phyloP scores from a whole-genome alignment of 2,113 vertebrate genomes.

The Cyanoramphus novaezelandiae region DNA sequence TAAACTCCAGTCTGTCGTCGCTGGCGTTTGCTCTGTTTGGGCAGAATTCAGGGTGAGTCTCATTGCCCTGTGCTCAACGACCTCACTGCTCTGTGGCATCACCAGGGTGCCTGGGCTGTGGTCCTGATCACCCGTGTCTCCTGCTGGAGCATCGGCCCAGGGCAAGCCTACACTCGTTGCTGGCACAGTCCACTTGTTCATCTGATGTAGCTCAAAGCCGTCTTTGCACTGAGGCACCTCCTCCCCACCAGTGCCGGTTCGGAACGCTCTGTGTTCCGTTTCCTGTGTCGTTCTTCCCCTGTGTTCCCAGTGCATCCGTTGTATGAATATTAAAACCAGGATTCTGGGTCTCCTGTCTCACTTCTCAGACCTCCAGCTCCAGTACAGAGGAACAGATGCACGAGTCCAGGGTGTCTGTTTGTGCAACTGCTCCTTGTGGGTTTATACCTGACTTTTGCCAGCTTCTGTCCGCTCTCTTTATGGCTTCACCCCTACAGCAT shows the following conservation, averaged over 20 bases:
- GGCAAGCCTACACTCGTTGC: background rate
- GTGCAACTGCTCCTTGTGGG: background rate
- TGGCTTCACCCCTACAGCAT: background rate
- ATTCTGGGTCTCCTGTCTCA: background rate
- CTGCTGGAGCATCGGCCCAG: background rate
- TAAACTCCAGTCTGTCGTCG: background rate
- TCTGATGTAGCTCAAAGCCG: background rate
- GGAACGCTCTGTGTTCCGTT: rapidly evolving
- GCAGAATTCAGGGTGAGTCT: background rate
- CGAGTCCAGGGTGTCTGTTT: background rate
- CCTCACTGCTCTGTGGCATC: background rate
- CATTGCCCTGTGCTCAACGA: too few relatives aligned
- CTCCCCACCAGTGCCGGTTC: background rate
- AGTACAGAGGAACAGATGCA: background rate
- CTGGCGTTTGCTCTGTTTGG: background rate
- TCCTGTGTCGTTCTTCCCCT: background rate
- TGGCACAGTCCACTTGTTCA: background rate
- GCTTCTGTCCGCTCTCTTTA: background rate
- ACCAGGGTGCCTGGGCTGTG: rapidly evolving
- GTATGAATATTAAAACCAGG: background rate
- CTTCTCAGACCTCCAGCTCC: background rate
- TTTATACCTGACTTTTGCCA: background rate
- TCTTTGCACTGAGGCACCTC: rapidly evolving
- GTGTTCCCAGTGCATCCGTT: background rate
- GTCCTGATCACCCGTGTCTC: rapidly evolving